Evolutionary conservation across 2,888 invertebrate genomes (phyloP), one percentile per base, ranked within the genome.

Genomic region (Agonopterix alstromeriana): DNA sequence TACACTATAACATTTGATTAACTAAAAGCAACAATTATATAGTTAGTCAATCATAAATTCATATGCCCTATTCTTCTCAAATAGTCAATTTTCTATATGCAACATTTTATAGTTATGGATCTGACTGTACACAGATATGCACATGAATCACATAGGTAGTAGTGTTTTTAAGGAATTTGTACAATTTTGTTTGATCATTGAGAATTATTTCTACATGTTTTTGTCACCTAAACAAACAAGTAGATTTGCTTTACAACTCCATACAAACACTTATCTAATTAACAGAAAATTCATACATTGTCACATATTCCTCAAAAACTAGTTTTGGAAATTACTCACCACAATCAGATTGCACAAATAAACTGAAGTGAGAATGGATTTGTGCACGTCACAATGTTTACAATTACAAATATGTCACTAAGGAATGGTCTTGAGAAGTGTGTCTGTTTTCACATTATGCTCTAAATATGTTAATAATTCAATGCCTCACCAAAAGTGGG

Each of bases 311-410:
- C 44, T 48, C 36, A 47, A 46, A 49, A 47, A 47, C 36, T 46
- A 27, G 27, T 42, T 43, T 27, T 27, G 27, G 27, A 27, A 49
- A 46, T 35, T 48, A 50, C 46, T 49, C 41, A 42, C 27, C 43
- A 55, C 52, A 54, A 48, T 48, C 43, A 52, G 43, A 57, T 53
- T 51, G 51, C 49, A 57, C 49, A 47, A 43, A 52, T 48, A 45
- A 52, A 27, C 9, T 53, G 50, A 54, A 52, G 42, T 54, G 55
- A 61, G 60, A 55, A 53, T 48, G 47, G 57, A 60, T 58, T 82
- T 82, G 80, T 82, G 82, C 78, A 77, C 67, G 58, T 63, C 66
- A 70, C 66, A 70, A 63, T 64, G 56, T 61, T 58, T 54, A 57
- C 56, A 58, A 59, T 55, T 27, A 27, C 27, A 53, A 66, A 51